These are phyloP conservation scores for Drosophila mimica DNA, from an alignment of 2,888 invertebrate species.

Conservation along the genomic window DNA sequence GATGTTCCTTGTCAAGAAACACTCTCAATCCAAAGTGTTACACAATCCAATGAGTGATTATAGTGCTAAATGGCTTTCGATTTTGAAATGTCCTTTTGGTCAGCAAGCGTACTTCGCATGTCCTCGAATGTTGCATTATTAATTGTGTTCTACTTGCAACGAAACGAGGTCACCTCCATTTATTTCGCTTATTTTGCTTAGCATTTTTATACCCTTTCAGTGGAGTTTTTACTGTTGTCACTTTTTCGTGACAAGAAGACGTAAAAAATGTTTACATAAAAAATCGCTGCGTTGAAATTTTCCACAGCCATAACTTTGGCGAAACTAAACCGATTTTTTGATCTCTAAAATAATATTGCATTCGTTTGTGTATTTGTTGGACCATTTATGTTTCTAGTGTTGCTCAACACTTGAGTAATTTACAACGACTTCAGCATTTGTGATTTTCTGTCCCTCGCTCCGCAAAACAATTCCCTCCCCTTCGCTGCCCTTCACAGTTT, in stretches of 20 bases:
- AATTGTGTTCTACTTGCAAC: background rate
- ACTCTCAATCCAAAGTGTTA: conserved; percentile 14
- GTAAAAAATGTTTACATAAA: background rate
- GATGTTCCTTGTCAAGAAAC: conserved; percentile 23
- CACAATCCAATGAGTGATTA: conserved; percentile 4
- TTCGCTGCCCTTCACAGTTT: conserved; percentile 30
- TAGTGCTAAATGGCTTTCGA: conserved; percentile 3
- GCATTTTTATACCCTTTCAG: background rate
- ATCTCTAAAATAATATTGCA: no score
- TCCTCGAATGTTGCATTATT: conserved; percentile 3
- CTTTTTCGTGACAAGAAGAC: background rate
- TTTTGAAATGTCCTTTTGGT: background rate
- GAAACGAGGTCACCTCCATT: background rate
- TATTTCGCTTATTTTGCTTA: background rate
- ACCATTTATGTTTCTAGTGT: background rate
- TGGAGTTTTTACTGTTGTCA: background rate
- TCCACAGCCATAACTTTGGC: background rate
- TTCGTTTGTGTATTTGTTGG: background rate
- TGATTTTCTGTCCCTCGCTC: background rate
- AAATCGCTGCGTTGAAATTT: background rate
- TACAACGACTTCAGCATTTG: background rate
- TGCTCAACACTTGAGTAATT: background rate
- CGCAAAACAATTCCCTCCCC: conserved; percentile 2
- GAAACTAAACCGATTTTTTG: background rate
- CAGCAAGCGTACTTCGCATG: background rate